These are phyloP conservation scores for Drosophila borborema DNA, from an alignment of 2,888 invertebrate species.

Conservation along the genomic window DNA sequence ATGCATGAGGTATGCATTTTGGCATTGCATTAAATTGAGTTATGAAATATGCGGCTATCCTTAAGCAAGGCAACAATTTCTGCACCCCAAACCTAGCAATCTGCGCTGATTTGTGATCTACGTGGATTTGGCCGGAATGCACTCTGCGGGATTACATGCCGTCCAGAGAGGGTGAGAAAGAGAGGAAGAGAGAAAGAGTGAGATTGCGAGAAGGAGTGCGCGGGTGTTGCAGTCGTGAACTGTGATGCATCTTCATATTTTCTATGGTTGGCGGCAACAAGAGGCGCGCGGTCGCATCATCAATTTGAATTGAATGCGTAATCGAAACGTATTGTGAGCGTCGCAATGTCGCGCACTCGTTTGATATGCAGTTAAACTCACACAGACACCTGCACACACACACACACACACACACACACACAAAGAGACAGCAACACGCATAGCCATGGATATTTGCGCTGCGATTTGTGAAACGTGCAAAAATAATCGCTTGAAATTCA, in stretches of 20 bases:
- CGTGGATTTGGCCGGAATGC: slow-evolving; percentile 58
- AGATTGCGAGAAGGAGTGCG: background rate
- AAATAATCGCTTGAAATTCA: slow-evolving; percentile 78
- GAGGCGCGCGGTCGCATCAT: slow-evolving; percentile 46
- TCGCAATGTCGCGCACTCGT: slow-evolving; percentile 28
- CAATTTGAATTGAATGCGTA: slow-evolving; percentile 79
- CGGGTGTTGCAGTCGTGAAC: background rate
- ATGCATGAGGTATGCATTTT: slow-evolving; percentile 51
- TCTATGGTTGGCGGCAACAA: slow-evolving; percentile 43
- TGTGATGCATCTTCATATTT: slow-evolving; percentile 34
- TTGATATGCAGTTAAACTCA: slow-evolving; percentile 49
- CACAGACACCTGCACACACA: slow-evolving; percentile 10
- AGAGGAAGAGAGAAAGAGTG: background rate
- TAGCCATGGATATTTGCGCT: slow-evolving; percentile 52
- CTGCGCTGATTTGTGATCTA: slow-evolving; percentile 43
- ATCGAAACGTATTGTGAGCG: slow-evolving; percentile 74
- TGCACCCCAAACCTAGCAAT: slow-evolving; percentile 24
- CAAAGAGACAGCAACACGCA: slow-evolving; percentile 16
- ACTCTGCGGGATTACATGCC: slow-evolving; percentile 67
- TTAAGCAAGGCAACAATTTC: slow-evolving; percentile 9
- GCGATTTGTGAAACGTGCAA: slow-evolving; percentile 75
- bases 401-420: slow-evolving; percentile 15
- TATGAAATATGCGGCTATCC: slow-evolving; percentile 64
- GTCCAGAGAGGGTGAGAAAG: background rate
- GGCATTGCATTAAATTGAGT: slow-evolving; percentile 69